Base-by-base conservation (phyloP, 2,888 invertebrate species). In the Drosophila antonietae region DNA sequence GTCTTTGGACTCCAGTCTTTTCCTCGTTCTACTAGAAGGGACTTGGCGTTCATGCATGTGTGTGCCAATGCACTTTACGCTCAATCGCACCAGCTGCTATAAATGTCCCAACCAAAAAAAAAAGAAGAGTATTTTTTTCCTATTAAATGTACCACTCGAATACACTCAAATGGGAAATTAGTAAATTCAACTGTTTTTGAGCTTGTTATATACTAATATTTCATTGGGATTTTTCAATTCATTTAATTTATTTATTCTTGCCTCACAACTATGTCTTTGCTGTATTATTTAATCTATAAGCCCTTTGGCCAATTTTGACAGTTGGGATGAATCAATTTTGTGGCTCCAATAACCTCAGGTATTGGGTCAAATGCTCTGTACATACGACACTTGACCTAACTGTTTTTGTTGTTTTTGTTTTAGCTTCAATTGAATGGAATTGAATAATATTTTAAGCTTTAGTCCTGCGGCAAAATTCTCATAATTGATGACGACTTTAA, bases 311-410 rank as follows among this genome's bases (percentile, higher is more conserved):
- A 51, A 28, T 62, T 49, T 49, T 49, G 53, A 58, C 49, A 53
- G 33, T 33, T n/a, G n/a, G 33, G 52, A 1, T 15, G 44, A 66
- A 61, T 51, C 51, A 57, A 47, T 49, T 31, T 35, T 35, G 52
- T 47, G 35, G 55, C 41, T 31, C 20, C 14, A 37, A 47, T 41
- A 37, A 33, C 18, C 49, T 72, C 15, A 68, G 35, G 56, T 35
- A 59, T 18, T 18, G 37, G 62, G 60, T 72, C 60, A 78, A 68
- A 53, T 68, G 43, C 18, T 43, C 39, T 57, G 41, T 41, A 20
- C 20, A 7, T 2, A 33, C 10, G 31, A 14, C 60, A 59, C 49
- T 73, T 72, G 67, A 56, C 44, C 20, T 33, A 10, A 18, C 14
- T 46, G 46, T 20, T 47, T 28, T 28, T 28, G 28, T 18, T 23